phyloP scores from a whole-genome alignment of 2,797 vertebrate genomes.

The Gallinago stenura region DNA sequence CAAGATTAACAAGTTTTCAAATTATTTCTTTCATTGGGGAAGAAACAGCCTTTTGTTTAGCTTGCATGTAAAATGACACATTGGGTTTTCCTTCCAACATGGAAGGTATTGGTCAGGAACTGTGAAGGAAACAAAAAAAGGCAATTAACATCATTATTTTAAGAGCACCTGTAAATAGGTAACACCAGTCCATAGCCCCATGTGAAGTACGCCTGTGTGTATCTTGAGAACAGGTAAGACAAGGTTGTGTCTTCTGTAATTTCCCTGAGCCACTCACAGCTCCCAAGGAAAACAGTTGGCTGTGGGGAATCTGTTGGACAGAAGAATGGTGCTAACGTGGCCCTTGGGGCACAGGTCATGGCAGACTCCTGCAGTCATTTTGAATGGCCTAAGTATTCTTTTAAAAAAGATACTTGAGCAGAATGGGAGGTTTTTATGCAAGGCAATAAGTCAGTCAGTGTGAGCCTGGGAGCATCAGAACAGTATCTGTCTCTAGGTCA shows the following conservation, averaged over 20 bases:
- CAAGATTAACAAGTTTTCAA: background rate
- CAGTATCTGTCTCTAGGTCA: background rate
- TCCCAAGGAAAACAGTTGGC: background rate
- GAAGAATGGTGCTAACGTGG: background rate
- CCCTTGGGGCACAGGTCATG: background rate
- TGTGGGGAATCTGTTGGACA: background rate
- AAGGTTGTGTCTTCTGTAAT: background rate
- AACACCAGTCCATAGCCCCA: background rate
- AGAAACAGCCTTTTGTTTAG: background rate
- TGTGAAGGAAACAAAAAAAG: fast-evolving
- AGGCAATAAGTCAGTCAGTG: background rate
- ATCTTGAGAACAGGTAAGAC: background rate
- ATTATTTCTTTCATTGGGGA: background rate
- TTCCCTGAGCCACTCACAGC: background rate
- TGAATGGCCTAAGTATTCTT: background rate
- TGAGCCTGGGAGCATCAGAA: background rate
- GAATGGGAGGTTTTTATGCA: background rate
- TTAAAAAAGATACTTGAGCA: background rate
- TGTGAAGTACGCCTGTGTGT: fast-evolving
- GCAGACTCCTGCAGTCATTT: background rate
- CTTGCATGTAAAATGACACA: background rate
- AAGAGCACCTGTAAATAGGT: background rate
- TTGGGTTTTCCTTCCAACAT: background rate
- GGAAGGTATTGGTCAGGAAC: background rate
- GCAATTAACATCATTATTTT: background rate